Base-by-base conservation (phyloP, 2,113 vertebrate genomes). In the Ptilonorhynchus violaceus region DNA sequence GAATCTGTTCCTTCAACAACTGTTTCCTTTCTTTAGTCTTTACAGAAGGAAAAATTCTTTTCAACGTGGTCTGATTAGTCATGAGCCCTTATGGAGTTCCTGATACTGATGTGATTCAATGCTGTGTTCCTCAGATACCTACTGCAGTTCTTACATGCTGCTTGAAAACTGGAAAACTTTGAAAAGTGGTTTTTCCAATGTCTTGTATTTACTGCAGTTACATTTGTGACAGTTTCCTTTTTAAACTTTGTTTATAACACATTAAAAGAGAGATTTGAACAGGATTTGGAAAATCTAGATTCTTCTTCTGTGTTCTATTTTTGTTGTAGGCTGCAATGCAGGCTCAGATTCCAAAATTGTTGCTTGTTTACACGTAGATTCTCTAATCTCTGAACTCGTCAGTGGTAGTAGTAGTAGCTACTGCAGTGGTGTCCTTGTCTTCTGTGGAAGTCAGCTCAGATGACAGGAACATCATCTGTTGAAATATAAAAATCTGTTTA, bases 41-140 rank as follows among this genome's bases (percentile, higher is more conserved):
- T 60, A 20, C 1, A 4, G 70, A 82, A 89, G 27, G 28, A 75
- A 62, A 52, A 73, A 41, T 27, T 28, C 0, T 12, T 81, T 79
- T 82, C 49, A 75, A 35, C 74, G 16, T 82, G 37, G 14, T 75
- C n/a, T 68, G 30, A 24, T 35, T 30, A 41, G 44, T 70, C 2
- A 1, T 46, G 53, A 88, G 64, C 44, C 42, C 56, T 47, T 87
- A 19, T 1, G 2, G 37, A 25, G 31, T 33, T 81, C 15, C 50
- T 62, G 30, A 9, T 73, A 15, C 0, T 63, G 66, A 19, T 56
- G 67, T 0, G 0, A 5, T 16, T 74, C 0, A 0, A 21, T 3
- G 5, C 37, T 7, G 10, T 39, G 4, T 46, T 80, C 42, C 60
- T 84, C 60, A 33, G 50, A 46, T 78, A 25, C 47, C 17, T 55